A percentile compares a stretch with the other conserved stretches of the same genome.
Evolutionary conservation across 1,140 invertebrate genomes (phyloP).

Genomic region (Hylaeus volcanicus): DNA sequence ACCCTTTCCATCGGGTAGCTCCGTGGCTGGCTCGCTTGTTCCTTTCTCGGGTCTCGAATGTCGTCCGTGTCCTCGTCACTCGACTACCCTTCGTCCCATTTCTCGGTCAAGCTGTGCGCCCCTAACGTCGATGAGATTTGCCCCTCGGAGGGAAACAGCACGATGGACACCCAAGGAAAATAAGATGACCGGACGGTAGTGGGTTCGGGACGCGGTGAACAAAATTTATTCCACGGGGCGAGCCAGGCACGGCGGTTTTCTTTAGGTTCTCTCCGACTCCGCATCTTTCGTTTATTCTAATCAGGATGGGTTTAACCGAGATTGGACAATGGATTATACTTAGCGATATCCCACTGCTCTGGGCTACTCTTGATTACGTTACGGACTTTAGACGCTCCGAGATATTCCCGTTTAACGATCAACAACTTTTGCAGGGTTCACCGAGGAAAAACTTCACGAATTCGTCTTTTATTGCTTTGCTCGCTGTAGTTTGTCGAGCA

Average conservation of each 20-base stretch:
- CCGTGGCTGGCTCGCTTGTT: neutral
- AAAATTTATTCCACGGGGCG: neutral
- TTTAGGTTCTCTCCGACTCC: neutral
- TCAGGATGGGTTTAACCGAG: neutral
- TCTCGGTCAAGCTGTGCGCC: constrained; percentile 19
- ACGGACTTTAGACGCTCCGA: neutral
- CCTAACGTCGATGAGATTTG: constrained; percentile 13
- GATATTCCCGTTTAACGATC: neutral
- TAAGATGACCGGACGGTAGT: too few relatives aligned
- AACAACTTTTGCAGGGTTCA: too few relatives aligned
- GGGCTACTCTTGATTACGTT: constrained; percentile 1
- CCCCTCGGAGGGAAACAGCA: neutral
- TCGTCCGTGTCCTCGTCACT: neutral
- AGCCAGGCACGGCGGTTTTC: neutral
- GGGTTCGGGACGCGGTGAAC: neutral
- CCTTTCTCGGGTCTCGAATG: neutral
- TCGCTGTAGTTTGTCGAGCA: too few relatives aligned
- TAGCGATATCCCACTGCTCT: too few relatives aligned
- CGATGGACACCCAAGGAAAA: too few relatives aligned
- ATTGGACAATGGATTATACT: neutral
- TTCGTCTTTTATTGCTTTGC: too few relatives aligned
- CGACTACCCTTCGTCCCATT: neutral
- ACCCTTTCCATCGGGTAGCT: constrained; percentile 16
- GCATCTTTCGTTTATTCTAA: too few relatives aligned
- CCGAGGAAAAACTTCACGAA: too few relatives aligned